phyloP scores from a whole-genome alignment of 2,113 vertebrate genomes.

The Xyrauchen texanus region DNA sequence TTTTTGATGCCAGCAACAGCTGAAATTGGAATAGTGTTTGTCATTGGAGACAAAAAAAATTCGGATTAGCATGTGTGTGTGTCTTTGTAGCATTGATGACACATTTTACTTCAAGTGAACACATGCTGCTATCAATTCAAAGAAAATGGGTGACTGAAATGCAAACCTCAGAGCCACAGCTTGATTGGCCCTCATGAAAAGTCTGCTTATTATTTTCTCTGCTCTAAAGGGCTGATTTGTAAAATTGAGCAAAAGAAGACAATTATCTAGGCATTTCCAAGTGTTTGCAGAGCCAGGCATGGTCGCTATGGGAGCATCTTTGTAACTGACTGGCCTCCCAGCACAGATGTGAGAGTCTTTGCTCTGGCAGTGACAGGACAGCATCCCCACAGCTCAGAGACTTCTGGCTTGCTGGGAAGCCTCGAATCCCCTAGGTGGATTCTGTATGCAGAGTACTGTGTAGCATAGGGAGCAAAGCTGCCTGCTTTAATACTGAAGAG shows the following conservation, averaged over 20 bases:
- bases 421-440: slow-evolving; percentile 26
- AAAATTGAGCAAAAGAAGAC: background rate
- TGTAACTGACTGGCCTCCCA: background rate
- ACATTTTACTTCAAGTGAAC: background rate
- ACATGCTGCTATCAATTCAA: background rate
- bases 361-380: slow-evolving; percentile 15
- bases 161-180: background rate
- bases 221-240: background rate
- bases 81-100: background rate
- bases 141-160: background rate
- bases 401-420: slow-evolving; percentile 18
- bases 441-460: slow-evolving; percentile 8
- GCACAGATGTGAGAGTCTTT: slow-evolving; percentile 12
- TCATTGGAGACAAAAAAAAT: too few species aligned
- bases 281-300: background rate
- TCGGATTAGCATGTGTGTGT: background rate
- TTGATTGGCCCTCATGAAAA: background rate
- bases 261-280: background rate
- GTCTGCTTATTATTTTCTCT: slow-evolving; percentile 1
- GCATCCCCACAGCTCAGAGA: slow-evolving; percentile 1
- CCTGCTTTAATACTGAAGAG: background rate
- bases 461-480: background rate
- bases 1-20: too few species aligned
- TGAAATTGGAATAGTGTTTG: too few species aligned
- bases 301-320: background rate